phyloP scores from a whole-genome alignment of 2,797 vertebrate genomes.

The Sebastes jordani region DNA sequence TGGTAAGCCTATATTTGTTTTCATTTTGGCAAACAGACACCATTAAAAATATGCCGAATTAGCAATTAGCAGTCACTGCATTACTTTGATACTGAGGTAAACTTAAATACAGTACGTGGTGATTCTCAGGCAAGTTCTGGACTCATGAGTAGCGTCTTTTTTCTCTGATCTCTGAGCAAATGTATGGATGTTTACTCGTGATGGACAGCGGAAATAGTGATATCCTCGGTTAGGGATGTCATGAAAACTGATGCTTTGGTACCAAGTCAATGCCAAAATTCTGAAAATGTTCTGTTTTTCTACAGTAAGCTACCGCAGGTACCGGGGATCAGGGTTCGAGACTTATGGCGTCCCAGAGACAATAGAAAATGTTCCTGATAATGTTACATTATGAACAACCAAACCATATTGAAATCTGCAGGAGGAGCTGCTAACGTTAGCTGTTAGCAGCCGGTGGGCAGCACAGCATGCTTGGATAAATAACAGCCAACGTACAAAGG shows the following conservation, averaged over 20 bases:
- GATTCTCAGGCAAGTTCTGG: background rate
- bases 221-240: background rate
- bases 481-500: background rate
- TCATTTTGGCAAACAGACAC: background rate
- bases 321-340: background rate
- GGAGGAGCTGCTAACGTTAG: background rate
- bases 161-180: background rate
- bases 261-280: background rate
- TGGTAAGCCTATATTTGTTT: background rate
- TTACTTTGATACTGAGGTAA: background rate
- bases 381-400: background rate
- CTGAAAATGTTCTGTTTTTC: background rate
- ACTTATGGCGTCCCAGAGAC: background rate
- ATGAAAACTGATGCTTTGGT: accelerated
- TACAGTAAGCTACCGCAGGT: too few species aligned
- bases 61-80: background rate
- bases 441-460: background rate
- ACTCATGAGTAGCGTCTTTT: background rate
- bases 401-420: background rate
- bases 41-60: background rate
- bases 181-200: background rate
- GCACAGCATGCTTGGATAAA: background rate
- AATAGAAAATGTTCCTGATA: background rate
- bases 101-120: too few species aligned
- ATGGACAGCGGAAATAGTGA: background rate